Evolutionary conservation across 2,888 invertebrate species (phyloP).

Genomic region (Acronicta aceris): DNA sequence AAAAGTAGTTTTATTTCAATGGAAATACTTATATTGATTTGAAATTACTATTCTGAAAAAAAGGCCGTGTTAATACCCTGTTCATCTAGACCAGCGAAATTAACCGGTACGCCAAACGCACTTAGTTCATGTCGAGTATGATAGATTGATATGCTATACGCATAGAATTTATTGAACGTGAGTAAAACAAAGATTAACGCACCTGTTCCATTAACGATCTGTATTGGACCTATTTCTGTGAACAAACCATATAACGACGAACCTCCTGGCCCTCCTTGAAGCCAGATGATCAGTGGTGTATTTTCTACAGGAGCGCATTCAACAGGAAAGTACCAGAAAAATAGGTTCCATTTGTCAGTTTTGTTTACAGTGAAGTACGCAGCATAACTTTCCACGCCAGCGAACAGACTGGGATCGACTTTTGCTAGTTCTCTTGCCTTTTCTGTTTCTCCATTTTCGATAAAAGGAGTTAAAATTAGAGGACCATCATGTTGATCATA

Average conservation of each 20-base stretch:
- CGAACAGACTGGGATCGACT: conserved; percentile 41
- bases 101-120: too few species aligned
- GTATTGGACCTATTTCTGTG: conserved; percentile 79
- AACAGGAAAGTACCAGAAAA: conserved; percentile 93
- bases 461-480: conserved; percentile 39
- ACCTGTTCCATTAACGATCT: conserved; percentile 22
- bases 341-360: conserved; percentile 90
- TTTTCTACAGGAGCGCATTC: conserved; percentile 56
- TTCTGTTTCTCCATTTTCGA: conserved; percentile 30
- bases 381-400: conserved; percentile 40
- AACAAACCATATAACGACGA: conserved; percentile 79
- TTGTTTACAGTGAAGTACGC: conserved; percentile 90
- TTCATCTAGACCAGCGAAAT: too few species aligned
- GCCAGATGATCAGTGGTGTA: conserved; percentile 79
- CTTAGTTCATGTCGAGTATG: too few species aligned
- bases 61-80: too few species aligned
- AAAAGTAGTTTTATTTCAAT: too few species aligned
- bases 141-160: too few species aligned
- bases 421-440: conserved; percentile 33
- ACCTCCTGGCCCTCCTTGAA: conserved; percentile 81
- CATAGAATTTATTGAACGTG: too few species aligned
- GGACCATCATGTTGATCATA: conserved; percentile 10
- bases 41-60: too few species aligned
- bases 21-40: too few species aligned
- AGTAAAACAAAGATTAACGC: not conserved